Evolutionary conservation across 2,113 vertebrate species (phyloP).

Genomic region (Neopipo cinnamomea): DNA sequence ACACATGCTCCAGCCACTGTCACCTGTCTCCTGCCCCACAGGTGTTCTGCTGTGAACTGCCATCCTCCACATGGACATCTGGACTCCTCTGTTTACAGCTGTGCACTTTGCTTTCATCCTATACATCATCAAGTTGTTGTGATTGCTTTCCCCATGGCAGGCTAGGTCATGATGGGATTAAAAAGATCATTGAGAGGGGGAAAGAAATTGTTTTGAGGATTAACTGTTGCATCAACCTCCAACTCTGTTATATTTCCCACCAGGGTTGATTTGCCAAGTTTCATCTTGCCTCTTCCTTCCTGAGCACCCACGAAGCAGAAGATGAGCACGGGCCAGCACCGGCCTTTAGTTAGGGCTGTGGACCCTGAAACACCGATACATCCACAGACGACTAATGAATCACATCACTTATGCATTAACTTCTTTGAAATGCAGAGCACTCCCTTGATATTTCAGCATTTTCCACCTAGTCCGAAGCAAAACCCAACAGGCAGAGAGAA

Average conservation of each 20-base stretch:
- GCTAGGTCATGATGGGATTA: neutral
- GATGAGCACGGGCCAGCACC: neutral
- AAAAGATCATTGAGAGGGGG: neutral
- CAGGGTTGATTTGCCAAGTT: neutral
- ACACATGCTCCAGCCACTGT: neutral
- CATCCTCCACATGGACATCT: neutral
- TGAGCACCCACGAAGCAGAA: neutral
- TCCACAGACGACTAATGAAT: neutral
- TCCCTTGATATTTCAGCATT: conserved; percentile 23
- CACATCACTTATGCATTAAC: conserved; percentile 6
- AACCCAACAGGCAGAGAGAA: neutral
- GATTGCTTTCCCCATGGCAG: neutral
- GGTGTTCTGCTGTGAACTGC: neutral
- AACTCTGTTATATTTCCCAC: neutral
- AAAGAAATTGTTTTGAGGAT: neutral
- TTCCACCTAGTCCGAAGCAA: conserved; percentile 14
- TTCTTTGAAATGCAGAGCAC: conserved; percentile 35
- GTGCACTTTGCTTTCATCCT: neutral
- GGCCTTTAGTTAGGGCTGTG: neutral
- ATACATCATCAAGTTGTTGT: neutral
- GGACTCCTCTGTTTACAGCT: neutral
- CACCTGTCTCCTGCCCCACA: neutral
- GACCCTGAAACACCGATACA: neutral
- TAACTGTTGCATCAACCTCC: neutral
- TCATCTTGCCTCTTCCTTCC: neutral